A percentile compares a stretch with the other conserved stretches of the same genome.
phyloP scores from a whole-genome alignment of 2,113 vertebrate genomes.

The Azemiops feae region DNA sequence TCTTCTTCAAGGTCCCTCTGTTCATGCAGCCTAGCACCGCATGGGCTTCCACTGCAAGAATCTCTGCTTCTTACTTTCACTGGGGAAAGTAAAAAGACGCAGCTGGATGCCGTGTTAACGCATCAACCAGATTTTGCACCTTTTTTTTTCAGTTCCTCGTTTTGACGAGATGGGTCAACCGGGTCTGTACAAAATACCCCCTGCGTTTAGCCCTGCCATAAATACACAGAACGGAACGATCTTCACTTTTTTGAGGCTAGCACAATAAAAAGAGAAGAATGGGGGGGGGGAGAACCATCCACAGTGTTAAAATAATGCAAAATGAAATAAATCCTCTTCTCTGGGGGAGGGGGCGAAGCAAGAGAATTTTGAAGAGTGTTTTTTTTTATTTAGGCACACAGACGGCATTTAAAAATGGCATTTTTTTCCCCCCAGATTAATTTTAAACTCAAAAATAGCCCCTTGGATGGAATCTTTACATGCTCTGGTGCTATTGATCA shows the following conservation, averaged over 20 bases:
- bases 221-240: neutral
- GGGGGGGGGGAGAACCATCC: neutral
- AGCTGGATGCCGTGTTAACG: neutral
- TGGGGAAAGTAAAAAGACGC: neutral
- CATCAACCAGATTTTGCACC: neutral
- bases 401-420: neutral
- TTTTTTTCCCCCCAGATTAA: neutral
- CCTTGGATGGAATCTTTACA: neutral
- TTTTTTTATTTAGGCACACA: neutral
- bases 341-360: neutral
- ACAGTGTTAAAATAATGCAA: neutral
- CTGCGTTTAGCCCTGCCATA: neutral
- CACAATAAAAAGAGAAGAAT: neutral
- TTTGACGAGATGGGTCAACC: neutral
- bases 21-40: too few species aligned
- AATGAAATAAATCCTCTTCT: neutral
- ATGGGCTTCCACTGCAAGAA: neutral
- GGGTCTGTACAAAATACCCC: neutral
- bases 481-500: neutral
- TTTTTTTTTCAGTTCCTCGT: constrained; percentile 5
- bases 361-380: neutral
- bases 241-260: neutral
- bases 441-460: neutral
- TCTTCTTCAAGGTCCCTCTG: too few species aligned
- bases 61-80: neutral